Percentiles rank a stretch among this genome's conserved stretches.
phyloP scores from a whole-genome alignment of 2,113 vertebrate genomes.

The Rousettus leschenaultii region DNA sequence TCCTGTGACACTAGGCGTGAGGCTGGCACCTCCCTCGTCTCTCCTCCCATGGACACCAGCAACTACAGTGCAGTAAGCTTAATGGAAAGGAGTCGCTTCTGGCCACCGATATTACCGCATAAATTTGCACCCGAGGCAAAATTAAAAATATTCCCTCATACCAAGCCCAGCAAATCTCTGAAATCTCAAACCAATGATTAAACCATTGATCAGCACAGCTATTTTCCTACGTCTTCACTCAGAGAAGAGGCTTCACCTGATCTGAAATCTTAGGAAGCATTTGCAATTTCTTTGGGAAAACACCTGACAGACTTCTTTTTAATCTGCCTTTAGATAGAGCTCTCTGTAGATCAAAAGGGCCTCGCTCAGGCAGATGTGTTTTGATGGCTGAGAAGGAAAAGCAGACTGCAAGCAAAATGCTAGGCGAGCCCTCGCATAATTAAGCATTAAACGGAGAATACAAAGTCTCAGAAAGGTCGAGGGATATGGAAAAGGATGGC shows the following conservation, averaged over 20 bases:
- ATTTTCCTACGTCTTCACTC: constrained; percentile 45
- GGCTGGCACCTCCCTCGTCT: background rate
- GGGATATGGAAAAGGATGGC: background rate
- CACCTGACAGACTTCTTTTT: constrained; percentile 73
- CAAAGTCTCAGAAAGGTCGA: constrained; percentile 72
- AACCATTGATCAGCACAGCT: background rate
- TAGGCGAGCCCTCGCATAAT: constrained; percentile 79
- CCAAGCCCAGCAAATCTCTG: background rate
- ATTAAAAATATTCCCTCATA: background rate
- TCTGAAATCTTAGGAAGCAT: constrained; percentile 61
- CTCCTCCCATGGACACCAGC: background rate
- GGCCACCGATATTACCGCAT: background rate
- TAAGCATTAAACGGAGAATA: constrained; percentile 67
- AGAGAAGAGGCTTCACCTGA: constrained; percentile 32
- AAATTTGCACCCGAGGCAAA: background rate
- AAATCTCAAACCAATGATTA: background rate
- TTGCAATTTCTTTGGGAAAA: constrained; percentile 71
- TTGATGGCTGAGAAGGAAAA: constrained; percentile 74
- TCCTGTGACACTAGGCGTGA: background rate
- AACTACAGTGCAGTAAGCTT: background rate
- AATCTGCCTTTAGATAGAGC: constrained; percentile 77
- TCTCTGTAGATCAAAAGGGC: constrained; percentile 80
- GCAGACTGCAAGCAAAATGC: constrained; percentile 74
- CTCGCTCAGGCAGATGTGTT: constrained; percentile 74
- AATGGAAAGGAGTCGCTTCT: background rate